phyloP scores from a whole-genome alignment of 2,888 invertebrate species.

The Spisula subtruncata region DNA sequence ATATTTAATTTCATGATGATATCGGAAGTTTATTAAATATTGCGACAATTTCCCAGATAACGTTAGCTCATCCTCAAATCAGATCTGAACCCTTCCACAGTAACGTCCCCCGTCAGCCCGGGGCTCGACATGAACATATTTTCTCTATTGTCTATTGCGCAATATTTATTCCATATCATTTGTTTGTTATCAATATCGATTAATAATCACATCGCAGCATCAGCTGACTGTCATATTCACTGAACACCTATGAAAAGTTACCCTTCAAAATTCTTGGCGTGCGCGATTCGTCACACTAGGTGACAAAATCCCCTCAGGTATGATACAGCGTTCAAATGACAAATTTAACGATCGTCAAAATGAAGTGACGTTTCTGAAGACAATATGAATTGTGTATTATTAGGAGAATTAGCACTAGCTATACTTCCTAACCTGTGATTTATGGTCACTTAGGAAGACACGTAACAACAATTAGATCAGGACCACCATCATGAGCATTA shows the following conservation, averaged over 20 bases:
- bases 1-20: background rate
- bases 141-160: conserved; percentile 22
- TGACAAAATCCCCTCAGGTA: conserved; percentile 43
- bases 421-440: background rate
- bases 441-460: background rate
- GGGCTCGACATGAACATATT: background rate
- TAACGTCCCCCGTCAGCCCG: background rate
- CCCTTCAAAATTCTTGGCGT: conserved; percentile 53
- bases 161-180: conserved; percentile 40
- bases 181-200: conserved; percentile 36
- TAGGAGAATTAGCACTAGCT: background rate
- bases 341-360: conserved; percentile 17
- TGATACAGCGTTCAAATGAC: background rate
- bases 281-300: conserved; percentile 46
- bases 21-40: background rate
- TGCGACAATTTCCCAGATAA: background rate
- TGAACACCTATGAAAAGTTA: conserved; percentile 36
- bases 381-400: background rate
- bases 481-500: too few species aligned
- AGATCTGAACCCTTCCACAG: background rate
- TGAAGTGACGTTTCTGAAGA: conserved; percentile 15
- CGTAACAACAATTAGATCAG: too few species aligned
- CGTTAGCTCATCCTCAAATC: background rate
- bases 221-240: background rate
- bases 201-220: conserved; percentile 35